phyloP scores from a whole-genome alignment of 2,888 invertebrate genomes.

The Melitaea athalia region DNA sequence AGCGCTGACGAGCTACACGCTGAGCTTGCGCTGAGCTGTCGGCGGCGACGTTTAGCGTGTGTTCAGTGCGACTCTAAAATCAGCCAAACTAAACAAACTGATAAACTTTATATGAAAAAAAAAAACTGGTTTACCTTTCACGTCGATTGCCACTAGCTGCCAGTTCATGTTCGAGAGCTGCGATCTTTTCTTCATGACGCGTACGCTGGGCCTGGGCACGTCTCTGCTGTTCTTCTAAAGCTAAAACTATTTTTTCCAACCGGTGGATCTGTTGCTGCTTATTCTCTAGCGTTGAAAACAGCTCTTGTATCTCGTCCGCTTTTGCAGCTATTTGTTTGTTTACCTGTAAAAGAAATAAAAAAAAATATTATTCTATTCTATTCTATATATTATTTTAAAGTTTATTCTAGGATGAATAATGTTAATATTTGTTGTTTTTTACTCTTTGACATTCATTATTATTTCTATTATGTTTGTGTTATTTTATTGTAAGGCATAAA shows the following conservation, averaged over 20 bases:
- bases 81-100: background rate
- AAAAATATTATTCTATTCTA: background rate
- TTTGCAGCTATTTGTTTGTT: slow-evolving; percentile 78
- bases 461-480: too few species aligned
- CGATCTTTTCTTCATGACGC: slow-evolving; percentile 81
- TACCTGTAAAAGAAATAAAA: slow-evolving; percentile 53
- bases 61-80: background rate
- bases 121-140: slow-evolving; percentile 54
- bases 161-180: slow-evolving; percentile 79
- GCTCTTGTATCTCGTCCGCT: slow-evolving; percentile 77
- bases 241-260: slow-evolving; percentile 80
- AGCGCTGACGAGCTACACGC: too few species aligned
- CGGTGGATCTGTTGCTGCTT: slow-evolving; percentile 81
- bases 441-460: too few species aligned
- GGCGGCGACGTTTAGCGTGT: too few species aligned
- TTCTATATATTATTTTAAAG: too few species aligned
- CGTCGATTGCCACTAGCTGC: slow-evolving; percentile 64
- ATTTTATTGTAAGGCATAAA: too few species aligned
- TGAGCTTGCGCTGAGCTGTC: too few species aligned
- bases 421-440: too few species aligned
- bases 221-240: slow-evolving; percentile 81
- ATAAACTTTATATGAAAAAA: too few species aligned
- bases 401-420: too few species aligned
- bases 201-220: slow-evolving; percentile 83
- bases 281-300: slow-evolving; percentile 76